Percentiles rank a stretch among this genome's conserved stretches.
These are phyloP conservation scores for Zaprionus taronus DNA, from an alignment of 1,140 invertebrate genomes.

Conservation along the genomic window DNA sequence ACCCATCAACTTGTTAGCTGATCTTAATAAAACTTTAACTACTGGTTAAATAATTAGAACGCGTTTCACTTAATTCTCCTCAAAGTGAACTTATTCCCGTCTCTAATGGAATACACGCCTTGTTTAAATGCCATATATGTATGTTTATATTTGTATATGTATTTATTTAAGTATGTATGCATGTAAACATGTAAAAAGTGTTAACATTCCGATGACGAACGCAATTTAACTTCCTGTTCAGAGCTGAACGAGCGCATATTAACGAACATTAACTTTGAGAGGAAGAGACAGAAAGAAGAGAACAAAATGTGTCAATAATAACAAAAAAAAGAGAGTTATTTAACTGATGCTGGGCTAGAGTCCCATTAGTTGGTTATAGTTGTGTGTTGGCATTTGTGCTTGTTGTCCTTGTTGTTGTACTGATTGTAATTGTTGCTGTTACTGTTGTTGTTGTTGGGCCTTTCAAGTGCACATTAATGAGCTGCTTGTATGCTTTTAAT, in stretches of 20 bases:
- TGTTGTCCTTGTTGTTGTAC: neutral
- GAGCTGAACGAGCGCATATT: conserved; percentile 1
- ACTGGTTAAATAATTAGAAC: neutral
- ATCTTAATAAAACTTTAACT: neutral
- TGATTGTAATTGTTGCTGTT: conserved; percentile 4
- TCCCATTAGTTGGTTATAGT: conserved; percentile 1
- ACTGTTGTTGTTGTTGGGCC: conserved; percentile 25
- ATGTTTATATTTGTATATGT: neutral
- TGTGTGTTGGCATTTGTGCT: conserved; percentile 12
- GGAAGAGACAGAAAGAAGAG: neutral
- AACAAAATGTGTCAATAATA: neutral
- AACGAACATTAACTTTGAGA: conserved; percentile 1
- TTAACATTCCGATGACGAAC: conserved; percentile 3
- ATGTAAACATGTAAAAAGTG: neutral
- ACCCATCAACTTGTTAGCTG: neutral
- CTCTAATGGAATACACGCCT: neutral
- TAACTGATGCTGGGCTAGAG: neutral
- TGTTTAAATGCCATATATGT: neutral
- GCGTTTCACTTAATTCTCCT: neutral
- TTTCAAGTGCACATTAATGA: conserved; percentile 73
- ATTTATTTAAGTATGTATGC: neutral
- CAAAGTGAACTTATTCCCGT: neutral
- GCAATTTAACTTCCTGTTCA: conserved; percentile 10
- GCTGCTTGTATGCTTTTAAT: conserved; percentile 81
- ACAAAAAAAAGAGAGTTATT: conserved; percentile 1